A percentile compares a stretch with the other conserved stretches of the same genome.
Evolutionary conservation across 2,888 invertebrate genomes (phyloP).

Genomic region (Hedychridium roseum): DNA sequence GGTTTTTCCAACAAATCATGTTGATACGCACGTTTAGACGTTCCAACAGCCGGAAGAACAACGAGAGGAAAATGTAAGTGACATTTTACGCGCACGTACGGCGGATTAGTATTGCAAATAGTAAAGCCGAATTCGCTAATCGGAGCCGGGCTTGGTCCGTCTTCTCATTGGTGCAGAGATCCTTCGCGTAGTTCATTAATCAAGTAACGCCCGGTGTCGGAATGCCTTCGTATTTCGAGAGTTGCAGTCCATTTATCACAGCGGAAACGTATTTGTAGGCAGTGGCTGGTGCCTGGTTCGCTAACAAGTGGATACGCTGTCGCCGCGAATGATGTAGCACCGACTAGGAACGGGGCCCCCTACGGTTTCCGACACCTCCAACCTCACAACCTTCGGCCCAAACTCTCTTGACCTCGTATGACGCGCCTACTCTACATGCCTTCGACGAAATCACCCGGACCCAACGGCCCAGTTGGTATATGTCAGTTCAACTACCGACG

Average conservation of each 20-base stretch:
- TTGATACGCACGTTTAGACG: too few relatives aligned
- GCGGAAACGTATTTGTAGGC: constrained; percentile 59
- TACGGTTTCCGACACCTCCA: constrained; percentile 60
- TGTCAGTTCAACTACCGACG: too few relatives aligned
- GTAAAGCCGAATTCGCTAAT: too few relatives aligned
- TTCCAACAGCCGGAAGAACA: too few relatives aligned
- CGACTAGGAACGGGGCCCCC: constrained; percentile 56
- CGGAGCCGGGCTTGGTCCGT: too few relatives aligned
- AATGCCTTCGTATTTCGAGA: constrained; percentile 61
- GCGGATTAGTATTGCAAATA: too few relatives aligned
- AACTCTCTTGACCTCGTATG: constrained; percentile 29
- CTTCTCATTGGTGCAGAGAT: constrained; percentile 48
- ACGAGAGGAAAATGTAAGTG: too few relatives aligned
- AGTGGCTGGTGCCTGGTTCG: constrained; percentile 57
- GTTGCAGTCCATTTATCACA: constrained; percentile 62
- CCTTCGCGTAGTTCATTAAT: constrained; percentile 61
- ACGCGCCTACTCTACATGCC: too few relatives aligned
- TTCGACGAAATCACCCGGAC: too few relatives aligned
- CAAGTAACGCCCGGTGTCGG: constrained; percentile 59
- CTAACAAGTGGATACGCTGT: constrained; percentile 62
- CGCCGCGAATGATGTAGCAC: constrained; percentile 62
- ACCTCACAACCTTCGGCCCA: constrained; percentile 54
- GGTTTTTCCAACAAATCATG: too few relatives aligned
- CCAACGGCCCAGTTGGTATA: too few relatives aligned
- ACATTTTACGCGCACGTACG: too few relatives aligned